These are phyloP conservation scores for Macquaria australasica DNA, from an alignment of 2,113 vertebrate species.

Conservation along the genomic window DNA sequence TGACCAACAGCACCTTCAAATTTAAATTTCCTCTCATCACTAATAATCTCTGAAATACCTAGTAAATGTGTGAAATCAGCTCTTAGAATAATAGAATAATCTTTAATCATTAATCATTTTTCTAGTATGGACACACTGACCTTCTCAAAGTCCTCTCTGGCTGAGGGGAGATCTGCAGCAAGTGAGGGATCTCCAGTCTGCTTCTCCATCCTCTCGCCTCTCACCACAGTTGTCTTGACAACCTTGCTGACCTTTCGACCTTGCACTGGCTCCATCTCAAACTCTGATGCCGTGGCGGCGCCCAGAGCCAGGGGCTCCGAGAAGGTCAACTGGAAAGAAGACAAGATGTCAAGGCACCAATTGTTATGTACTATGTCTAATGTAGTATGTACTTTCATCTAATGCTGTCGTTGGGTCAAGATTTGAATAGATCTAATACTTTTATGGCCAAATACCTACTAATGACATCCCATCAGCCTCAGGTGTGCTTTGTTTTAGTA, in stretches of 20 bases:
- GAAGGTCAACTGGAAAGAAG: conserved; percentile 86
- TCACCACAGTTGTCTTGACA: conserved; percentile 92
- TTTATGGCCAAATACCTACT: not conserved
- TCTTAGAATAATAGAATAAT: not conserved
- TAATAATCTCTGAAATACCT: not conserved
- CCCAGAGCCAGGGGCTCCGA: conserved; percentile 84
- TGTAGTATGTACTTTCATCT: not conserved
- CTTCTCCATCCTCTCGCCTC: conserved; percentile 93
- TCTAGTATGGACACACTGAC: conserved; percentile 74
- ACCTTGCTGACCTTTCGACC: conserved; percentile 97
- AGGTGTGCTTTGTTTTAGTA: not conserved
- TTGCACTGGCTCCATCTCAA: conserved; percentile 91
- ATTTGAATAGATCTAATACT: not conserved
- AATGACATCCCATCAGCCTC: not conserved
- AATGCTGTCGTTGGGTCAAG: not conserved
- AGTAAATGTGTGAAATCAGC: not conserved
- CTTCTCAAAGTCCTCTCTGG: conserved; percentile 97
- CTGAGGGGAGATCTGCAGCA: conserved; percentile 92
- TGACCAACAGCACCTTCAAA: not conserved
- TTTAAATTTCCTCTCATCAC: not conserved
- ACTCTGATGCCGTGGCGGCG: conserved; percentile 84
- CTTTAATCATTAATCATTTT: not conserved
- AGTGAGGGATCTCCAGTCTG: conserved; percentile 89
- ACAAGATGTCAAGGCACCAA: not conserved
- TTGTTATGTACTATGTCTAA: no score